These are phyloP conservation scores for Ips nitidus DNA, from an alignment of 1,140 invertebrate species.

Conservation along the genomic window DNA sequence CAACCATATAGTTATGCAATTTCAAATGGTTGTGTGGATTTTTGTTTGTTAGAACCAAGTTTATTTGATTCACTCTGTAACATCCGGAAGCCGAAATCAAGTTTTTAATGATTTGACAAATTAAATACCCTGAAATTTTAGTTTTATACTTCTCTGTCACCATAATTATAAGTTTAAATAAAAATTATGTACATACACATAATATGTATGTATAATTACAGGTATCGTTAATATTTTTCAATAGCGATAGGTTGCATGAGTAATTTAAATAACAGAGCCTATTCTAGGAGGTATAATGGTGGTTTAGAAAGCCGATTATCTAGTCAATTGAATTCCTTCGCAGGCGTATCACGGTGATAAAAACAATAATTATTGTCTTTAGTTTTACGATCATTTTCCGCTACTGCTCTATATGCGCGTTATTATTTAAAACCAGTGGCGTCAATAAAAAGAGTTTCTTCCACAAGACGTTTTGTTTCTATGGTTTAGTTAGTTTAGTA, in stretches of 20 bases:
- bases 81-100: not conserved
- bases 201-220: conserved; percentile 7
- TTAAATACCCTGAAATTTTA: no score
- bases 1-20: no score
- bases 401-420: no score
- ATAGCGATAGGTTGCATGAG: not conserved
- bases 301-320: conserved; percentile 11
- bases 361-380: no score
- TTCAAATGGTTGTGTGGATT: no score
- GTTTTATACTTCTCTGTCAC: not conserved
- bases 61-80: not conserved
- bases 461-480: not conserved
- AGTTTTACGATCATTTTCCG: no score
- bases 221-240: conserved; percentile 16
- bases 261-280: conserved; percentile 7
- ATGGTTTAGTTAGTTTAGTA: conserved; percentile 24
- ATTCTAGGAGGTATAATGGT: conserved; percentile 15
- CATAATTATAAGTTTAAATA: conserved; percentile 9
- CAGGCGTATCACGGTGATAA: not conserved
- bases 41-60: no score
- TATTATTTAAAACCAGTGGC: no score
- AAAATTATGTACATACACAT: not conserved
- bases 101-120: not conserved
- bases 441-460: no score
- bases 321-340: not conserved